Conservation (phyloP, 2,888 invertebrate genomes). For the Galerucella nymphaeae region DNA sequence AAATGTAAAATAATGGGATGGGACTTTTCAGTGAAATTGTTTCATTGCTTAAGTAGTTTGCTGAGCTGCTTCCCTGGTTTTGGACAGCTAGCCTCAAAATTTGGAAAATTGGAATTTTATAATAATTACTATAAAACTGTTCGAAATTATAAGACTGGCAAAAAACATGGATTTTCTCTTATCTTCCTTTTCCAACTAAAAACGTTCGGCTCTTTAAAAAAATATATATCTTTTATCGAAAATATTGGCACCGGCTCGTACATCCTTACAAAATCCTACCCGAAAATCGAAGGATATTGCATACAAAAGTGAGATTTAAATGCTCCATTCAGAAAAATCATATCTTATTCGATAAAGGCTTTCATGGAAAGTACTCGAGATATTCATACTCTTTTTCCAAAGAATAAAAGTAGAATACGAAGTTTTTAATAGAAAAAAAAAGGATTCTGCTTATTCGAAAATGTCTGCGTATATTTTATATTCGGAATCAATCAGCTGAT, state of each 20-base stretch:
- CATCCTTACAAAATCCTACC: slow-evolving; percentile 35
- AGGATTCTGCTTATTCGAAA: not conserved
- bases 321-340: slow-evolving; percentile 49
- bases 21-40: too few species aligned
- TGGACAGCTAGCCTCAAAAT: too few species aligned
- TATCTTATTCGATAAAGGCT: slow-evolving; percentile 49
- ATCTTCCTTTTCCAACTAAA: not conserved
- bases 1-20: too few species aligned
- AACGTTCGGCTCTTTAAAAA: not conserved
- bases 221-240: not conserved
- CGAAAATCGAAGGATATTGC: slow-evolving; percentile 45
- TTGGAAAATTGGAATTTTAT: too few species aligned
- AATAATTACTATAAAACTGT: too few species aligned
- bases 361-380: slow-evolving; percentile 46
- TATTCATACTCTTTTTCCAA: slow-evolving; percentile 44
- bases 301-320: slow-evolving; percentile 49
- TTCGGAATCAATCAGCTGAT: too few species aligned
- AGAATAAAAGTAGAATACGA: slow-evolving; percentile 38
- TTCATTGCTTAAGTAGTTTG: too few species aligned
- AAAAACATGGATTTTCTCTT: too few species aligned
- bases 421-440: not conserved
- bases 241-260: not conserved
- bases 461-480: not conserved
- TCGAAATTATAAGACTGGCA: too few species aligned
- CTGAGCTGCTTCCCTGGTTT: too few species aligned